A percentile compares a stretch with the other conserved stretches of the same genome.
These are phyloP conservation scores for Rhabdomys pumilio DNA, from an alignment of 2,797 vertebrate species.

Conservation along the genomic window DNA sequence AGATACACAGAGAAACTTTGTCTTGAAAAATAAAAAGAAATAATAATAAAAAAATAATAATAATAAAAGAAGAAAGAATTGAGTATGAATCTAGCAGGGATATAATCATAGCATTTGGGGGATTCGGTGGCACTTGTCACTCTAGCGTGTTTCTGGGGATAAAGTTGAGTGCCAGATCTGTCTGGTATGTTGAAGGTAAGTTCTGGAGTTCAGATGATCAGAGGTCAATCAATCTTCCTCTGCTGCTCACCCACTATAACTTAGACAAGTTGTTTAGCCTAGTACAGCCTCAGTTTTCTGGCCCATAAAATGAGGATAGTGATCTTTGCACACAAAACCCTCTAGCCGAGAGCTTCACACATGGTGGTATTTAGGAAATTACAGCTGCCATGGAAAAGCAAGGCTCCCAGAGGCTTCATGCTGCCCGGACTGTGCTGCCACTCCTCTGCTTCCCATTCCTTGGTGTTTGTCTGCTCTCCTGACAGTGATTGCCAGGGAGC, in stretches of 20 bases:
- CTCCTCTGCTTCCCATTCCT: neutral
- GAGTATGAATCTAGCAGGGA: neutral
- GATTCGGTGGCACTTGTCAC: neutral
- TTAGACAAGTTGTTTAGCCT: neutral
- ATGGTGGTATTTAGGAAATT: neutral
- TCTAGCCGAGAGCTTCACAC: neutral
- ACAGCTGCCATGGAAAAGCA: neutral
- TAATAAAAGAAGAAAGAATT: neutral
- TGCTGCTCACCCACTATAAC: neutral
- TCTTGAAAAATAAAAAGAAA: neutral
- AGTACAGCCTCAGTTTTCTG: conserved; percentile 36
- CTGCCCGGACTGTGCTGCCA: neutral
- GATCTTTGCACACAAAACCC: neutral
- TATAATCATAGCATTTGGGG: neutral
- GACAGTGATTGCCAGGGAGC: neutral
- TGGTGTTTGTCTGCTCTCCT: neutral
- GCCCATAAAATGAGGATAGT: neutral
- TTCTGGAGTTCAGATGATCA: neutral
- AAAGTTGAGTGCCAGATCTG: neutral
- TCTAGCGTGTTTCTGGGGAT: neutral
- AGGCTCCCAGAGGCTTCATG: neutral
- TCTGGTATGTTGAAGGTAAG: neutral
- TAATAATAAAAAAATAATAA: too few species aligned
- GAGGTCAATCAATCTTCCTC: neutral
- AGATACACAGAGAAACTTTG: neutral